Percentiles rank a stretch among this genome's conserved stretches.
These are phyloP conservation scores for Chloroceryle amazona DNA, from an alignment of 2,797 vertebrate genomes.

Conservation along the genomic window DNA sequence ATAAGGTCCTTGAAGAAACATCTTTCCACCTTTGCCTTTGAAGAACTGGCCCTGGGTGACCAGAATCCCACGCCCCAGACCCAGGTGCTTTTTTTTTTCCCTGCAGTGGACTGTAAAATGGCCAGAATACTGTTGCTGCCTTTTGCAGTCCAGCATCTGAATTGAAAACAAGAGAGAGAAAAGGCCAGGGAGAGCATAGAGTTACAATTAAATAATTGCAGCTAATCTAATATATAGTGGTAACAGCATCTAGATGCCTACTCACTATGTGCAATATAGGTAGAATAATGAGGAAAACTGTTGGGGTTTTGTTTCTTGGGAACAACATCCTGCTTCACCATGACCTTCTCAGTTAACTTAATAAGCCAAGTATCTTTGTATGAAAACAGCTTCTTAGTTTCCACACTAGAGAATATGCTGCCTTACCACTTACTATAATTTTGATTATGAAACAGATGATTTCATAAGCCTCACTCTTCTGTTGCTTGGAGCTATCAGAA, in stretches of 20 bases:
- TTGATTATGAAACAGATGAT: conserved; percentile 33
- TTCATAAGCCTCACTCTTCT: conserved; percentile 20
- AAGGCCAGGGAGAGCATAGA: not conserved
- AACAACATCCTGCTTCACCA: not conserved
- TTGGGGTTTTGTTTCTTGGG: not conserved
- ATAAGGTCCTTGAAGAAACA: not conserved
- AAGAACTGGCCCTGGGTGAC: not conserved
- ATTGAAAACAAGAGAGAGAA: not conserved
- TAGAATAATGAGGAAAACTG: not conserved
- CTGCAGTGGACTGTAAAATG: not conserved
- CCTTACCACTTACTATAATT: conserved; percentile 32
- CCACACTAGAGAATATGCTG: not conserved
- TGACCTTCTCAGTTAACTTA: conserved; percentile 23
- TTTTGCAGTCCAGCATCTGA: not conserved
- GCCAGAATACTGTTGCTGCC: not conserved
- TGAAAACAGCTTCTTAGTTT: conserved; percentile 28
- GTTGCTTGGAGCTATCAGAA: conserved; percentile 5
- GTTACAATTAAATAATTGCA: not conserved
- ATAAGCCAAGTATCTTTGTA: not conserved
- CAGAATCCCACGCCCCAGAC: not conserved
- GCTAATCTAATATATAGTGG: not conserved
- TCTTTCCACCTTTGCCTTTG: not conserved
- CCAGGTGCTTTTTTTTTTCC: not conserved
- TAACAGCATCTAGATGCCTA: not conserved
- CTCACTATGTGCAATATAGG: not conserved